A percentile compares a stretch with the other conserved stretches of the same genome.
Conservation (phyloP, 2,797 vertebrate species). For the Molossus molossus region DNA sequence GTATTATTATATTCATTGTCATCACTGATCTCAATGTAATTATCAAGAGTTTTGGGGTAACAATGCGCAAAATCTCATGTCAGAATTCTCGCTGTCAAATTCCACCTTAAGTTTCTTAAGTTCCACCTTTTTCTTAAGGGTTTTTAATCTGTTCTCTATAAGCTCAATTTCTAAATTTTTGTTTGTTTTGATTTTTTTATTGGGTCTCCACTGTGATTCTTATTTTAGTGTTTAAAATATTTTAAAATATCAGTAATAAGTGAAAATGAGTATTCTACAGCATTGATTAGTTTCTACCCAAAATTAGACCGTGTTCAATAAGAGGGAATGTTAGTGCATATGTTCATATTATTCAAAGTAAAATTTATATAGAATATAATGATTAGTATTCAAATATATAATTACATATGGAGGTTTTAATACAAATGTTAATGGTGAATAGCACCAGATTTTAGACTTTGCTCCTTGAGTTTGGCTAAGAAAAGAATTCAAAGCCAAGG, state of each 20-base stretch:
- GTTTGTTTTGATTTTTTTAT: slow-evolving; percentile 9
- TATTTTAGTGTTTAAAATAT: background rate
- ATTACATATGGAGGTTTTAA: background rate
- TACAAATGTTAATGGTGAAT: background rate
- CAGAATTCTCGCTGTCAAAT: background rate
- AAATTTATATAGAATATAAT: background rate
- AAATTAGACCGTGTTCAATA: background rate
- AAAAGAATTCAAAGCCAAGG: background rate
- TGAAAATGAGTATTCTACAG: background rate
- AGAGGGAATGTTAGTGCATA: background rate
- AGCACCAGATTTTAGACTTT: background rate
- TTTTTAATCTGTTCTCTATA: no score
- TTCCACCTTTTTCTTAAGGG: no score
- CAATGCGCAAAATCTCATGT: background rate
- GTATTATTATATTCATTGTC: background rate
- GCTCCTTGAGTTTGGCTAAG: background rate
- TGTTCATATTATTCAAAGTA: background rate
- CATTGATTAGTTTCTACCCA: background rate
- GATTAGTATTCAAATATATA: background rate
- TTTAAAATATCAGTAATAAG: background rate
- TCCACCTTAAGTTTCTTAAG: background rate
- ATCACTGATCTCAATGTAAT: background rate
- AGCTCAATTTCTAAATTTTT: background rate
- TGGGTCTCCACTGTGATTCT: background rate
- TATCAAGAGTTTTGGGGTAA: background rate